phyloP scores from a whole-genome alignment of 2,888 invertebrate species.

The Corythucha ciliata region DNA sequence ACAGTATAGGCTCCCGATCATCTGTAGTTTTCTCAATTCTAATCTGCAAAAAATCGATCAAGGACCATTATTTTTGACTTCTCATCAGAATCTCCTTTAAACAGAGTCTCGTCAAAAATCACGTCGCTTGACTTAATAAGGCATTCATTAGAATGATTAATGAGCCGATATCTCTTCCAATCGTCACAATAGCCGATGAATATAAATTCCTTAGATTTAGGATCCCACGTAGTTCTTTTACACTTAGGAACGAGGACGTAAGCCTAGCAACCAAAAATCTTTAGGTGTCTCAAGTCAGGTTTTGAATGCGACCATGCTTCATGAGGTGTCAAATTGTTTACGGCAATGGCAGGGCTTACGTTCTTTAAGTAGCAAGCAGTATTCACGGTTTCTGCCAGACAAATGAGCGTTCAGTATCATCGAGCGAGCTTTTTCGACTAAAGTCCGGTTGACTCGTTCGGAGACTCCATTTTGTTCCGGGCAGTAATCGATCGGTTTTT shows the following conservation, averaged over 20 bases:
- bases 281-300: slow-evolving; percentile 13
- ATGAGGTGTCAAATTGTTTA: slow-evolving; percentile 10
- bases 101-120: slow-evolving; percentile 8
- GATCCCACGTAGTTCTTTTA: slow-evolving; percentile 15
- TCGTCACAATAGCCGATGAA: slow-evolving; percentile 16
- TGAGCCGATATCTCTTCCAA: slow-evolving; percentile 10
- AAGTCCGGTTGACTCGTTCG: slow-evolving; percentile 12
- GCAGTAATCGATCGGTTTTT: slow-evolving; percentile 1
- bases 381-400: slow-evolving; percentile 14
- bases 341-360: slow-evolving; percentile 5
- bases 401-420: slow-evolving; percentile 10
- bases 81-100: no score
- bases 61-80: no score
- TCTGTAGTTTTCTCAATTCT: no score
- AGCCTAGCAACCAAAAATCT: slow-evolving; percentile 12
- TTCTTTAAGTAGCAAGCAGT: slow-evolving; percentile 8
- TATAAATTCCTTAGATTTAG: slow-evolving; percentile 2
- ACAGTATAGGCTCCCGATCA: no score
- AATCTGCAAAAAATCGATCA: no score
- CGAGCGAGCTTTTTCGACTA: slow-evolving; percentile 16
- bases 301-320: slow-evolving; percentile 5
- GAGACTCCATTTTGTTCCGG: slow-evolving; percentile 15
- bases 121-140: slow-evolving; percentile 8
- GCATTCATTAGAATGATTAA: not conserved
- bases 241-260: slow-evolving; percentile 6